A percentile compares a stretch with the other conserved stretches of the same genome.
phyloP scores from a whole-genome alignment of 2,797 vertebrate species.

The Cercopithecus mitis region DNA sequence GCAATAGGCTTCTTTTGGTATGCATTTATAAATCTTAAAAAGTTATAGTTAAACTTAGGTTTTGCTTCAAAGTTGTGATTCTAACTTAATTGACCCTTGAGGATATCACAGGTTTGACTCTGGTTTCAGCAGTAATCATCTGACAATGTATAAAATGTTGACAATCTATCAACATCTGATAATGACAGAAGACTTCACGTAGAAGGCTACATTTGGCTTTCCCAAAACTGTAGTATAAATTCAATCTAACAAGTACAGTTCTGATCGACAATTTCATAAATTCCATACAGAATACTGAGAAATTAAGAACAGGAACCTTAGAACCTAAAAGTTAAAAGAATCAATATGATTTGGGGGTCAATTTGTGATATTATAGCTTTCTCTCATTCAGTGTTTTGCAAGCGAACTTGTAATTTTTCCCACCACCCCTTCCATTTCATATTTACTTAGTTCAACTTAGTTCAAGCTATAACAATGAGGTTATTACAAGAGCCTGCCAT shows the following conservation, averaged over 20 bases:
- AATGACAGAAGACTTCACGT: not conserved
- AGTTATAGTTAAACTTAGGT: constrained; percentile 3
- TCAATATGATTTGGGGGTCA: not conserved
- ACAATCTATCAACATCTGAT: not conserved
- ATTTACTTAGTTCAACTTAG: not conserved
- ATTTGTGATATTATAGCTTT: not conserved
- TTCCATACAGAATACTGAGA: not conserved
- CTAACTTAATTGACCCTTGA: not conserved
- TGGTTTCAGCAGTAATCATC: not conserved
- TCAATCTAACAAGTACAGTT: not conserved
- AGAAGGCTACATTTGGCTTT: not conserved
- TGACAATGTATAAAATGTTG: not conserved
- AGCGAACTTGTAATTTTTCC: not conserved
- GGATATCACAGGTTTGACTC: not conserved
- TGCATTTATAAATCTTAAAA: not conserved
- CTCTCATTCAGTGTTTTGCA: not conserved
- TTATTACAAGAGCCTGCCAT: not conserved
- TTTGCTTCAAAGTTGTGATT: not conserved
- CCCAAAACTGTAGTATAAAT: not conserved
- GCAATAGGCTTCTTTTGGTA: not conserved
- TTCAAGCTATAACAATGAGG: not conserved
- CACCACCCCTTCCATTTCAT: not conserved
- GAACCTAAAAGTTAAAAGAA: not conserved
- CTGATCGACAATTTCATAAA: not conserved
- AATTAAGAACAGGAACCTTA: not conserved